Evolutionary conservation across 1,140 invertebrate species (phyloP), one percentile per base, ranked within the genome.

Genomic region (Telenomus remus): DNA sequence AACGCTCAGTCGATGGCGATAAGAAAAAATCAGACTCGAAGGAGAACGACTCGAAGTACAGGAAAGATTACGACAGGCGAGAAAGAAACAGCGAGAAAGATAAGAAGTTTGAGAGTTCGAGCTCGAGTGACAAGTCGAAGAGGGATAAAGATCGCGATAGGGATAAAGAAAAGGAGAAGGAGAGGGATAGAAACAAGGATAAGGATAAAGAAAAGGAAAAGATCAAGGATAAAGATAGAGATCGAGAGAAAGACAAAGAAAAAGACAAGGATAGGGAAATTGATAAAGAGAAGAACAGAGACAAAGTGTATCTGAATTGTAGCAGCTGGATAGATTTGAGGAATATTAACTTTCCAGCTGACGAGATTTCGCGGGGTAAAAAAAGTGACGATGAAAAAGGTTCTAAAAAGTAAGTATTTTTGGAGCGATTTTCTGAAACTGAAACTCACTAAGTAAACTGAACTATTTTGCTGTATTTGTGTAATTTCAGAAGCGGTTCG

Each of bases 281-380:
- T 19, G 51, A 79, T 14, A 63, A 79, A 77, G 54, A 84, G 9
- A 81, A 56, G 50, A 80, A 76, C 13, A 81, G 78, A 57, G 84
- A 82, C 51, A 85, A 71, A 37, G 60, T 80, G 13, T 76, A 81
- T 34, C 46, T 64, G 1, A 81, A 79, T 56, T 82, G 76, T 54
- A 69, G 47, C 2, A 80, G 72, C n/a, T 87, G 86, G 86, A 55
- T 59, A 16, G 81, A 84, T 70, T 72, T 87, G 27, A 79, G 81
- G 51, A 85, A 81, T 57, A 76, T 70, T 55, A 77, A 78, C 50
- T 76, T 83, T 55, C 78, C 79, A 4, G n/a, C 80, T 0, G 79
- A 85, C 5, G 85, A 86, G 49, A 66, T 83, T 1, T 68, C 73
- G 10, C 74, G 81, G 16, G 48, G 80, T 35, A 82, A 56, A 57